Conservation (phyloP, 2,888 invertebrate species). For the Sussaba pulchella region DNA sequence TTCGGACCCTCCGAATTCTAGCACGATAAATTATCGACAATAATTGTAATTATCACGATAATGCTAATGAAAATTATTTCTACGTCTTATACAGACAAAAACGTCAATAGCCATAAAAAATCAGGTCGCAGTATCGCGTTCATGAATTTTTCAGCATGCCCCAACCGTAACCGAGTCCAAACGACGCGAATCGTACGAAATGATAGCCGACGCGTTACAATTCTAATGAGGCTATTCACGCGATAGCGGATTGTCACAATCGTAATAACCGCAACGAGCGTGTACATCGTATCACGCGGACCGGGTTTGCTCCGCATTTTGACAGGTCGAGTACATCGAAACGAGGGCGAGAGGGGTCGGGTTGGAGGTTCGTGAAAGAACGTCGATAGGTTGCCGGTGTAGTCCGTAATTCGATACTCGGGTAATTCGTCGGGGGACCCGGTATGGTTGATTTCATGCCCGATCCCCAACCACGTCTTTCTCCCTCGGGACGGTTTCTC, state of each 20-base stretch:
- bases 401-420: slow-evolving; percentile 61
- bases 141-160: no score
- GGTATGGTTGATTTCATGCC: slow-evolving; percentile 53
- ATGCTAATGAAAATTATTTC: no score
- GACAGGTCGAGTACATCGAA: slow-evolving; percentile 35
- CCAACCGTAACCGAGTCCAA: no score
- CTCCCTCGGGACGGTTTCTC: slow-evolving; percentile 4
- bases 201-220: slow-evolving; percentile 6
- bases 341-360: slow-evolving; percentile 30
- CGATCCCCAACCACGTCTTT: slow-evolving; percentile 27
- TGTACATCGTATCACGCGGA: slow-evolving; percentile 20
- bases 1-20: no score
- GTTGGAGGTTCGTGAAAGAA: slow-evolving; percentile 30
- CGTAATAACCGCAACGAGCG: slow-evolving; percentile 46
- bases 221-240: slow-evolving; percentile 29
- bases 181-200: no score
- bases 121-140: no score
- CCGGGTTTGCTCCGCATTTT: slow-evolving; percentile 55
- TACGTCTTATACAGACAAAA: no score
- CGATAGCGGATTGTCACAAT: slow-evolving; percentile 18
- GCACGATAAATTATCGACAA: no score
- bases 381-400: not conserved
- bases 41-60: no score
- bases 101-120: no score
- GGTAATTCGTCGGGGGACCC: slow-evolving; percentile 61